phyloP scores from a whole-genome alignment of 2,797 vertebrate genomes.

The Chlorospingus semifuscus region DNA sequence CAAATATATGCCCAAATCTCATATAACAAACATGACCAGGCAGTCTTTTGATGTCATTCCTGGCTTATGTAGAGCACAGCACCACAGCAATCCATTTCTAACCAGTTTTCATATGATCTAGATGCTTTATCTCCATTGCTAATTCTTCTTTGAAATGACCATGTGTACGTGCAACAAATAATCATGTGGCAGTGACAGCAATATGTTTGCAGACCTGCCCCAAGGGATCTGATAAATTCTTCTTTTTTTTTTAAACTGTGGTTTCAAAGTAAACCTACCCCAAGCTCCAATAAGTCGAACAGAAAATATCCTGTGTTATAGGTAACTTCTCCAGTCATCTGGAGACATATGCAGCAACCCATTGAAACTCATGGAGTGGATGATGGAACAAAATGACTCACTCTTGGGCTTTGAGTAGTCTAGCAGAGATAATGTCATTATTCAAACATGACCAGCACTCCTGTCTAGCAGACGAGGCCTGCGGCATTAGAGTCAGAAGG shows the following conservation, averaged over 20 bases:
- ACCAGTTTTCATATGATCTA: neutral
- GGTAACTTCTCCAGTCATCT: neutral
- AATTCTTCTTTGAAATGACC: neutral
- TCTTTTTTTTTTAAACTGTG: neutral
- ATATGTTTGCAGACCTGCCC: neutral
- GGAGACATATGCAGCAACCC: neutral
- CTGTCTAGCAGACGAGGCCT: constrained; percentile 4
- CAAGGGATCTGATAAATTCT: neutral
- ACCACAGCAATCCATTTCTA: neutral
- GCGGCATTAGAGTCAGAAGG: neutral
- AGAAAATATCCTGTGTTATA: neutral
- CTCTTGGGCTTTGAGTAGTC: neutral
- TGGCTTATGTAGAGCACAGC: neutral
- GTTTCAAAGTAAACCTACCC: neutral
- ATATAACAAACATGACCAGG: neutral
- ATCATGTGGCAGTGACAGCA: neutral
- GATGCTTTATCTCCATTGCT: neutral
- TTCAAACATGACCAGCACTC: constrained; percentile 18
- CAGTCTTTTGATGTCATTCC: neutral
- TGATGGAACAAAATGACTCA: constrained; percentile 10
- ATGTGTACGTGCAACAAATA: neutral
- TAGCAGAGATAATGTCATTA: constrained; percentile 39
- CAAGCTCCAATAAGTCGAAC: neutral
- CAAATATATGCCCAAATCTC: neutral
- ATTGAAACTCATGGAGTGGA: neutral